Base-by-base conservation (phyloP, 2,113 vertebrate species). In the Brachyistius frenatus region DNA sequence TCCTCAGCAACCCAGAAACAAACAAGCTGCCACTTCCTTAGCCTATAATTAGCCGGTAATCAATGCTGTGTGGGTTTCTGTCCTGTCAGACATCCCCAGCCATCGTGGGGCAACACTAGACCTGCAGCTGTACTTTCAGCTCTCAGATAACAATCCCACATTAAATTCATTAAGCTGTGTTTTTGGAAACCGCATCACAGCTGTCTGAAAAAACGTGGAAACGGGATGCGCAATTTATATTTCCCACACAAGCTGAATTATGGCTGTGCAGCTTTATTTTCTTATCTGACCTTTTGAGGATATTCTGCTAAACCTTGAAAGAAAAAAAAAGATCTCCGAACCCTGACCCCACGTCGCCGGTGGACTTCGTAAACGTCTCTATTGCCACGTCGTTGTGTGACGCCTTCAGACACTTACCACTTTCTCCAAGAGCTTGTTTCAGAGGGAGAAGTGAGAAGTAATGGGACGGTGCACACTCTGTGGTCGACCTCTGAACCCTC, bases 1-100 rank as follows among this genome's bases (percentile, higher is more conserved):
- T 95, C 93, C 90, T 88, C 88, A 88, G 92, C 93, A 92, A 93
- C 92, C 86, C 90, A 90, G 91, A 94, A 93, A 93, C 91, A 93
- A 95, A 94, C 93, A 93, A 89, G 91, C 91, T 94, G 90, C 90
- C 89, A 93, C 92, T 95, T 94, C 94, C 93, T 92, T 85, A 15
- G 88, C 87, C 93, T 94, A 94, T 94, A 93, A 94, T 94, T 94
- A 95, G 92, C 89, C 62, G 89, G 92, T 94, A 94, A 95, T 93
- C 92, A 93, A 93, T 94, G 93, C 93, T 90, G 89, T 86, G 73
- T 89, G 83, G 76, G 67, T 90, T 91, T 84, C 86, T 87, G 73
- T 88, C 75, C 87, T 70, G 84, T 85, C 84, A 89, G 91, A 84
- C 82, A 2, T 72, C 79, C 73, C 37, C 66, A 79, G 82, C 78